phyloP scores from a whole-genome alignment of 2,888 invertebrate genomes.

The Marasmarcha lunaedactyla region DNA sequence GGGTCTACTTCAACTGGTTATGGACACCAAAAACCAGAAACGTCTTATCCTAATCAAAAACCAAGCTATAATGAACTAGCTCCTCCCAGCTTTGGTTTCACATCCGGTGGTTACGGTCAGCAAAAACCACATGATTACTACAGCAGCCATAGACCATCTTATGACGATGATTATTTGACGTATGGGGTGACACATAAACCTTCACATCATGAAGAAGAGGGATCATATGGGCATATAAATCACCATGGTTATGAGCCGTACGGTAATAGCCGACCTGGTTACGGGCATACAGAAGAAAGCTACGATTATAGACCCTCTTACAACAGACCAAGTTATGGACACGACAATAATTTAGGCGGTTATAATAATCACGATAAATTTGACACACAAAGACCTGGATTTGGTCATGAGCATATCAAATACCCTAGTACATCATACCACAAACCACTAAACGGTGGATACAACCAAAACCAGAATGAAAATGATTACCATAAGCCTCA shows the following conservation, averaged over 20 bases:
- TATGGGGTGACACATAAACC: constrained; percentile 7
- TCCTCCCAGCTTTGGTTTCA: background rate
- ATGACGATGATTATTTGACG: background rate
- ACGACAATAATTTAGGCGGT: background rate
- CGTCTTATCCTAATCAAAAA: background rate
- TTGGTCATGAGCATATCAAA: constrained; percentile 16
- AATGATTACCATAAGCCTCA: background rate
- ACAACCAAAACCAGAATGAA: constrained; percentile 3
- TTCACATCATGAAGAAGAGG: constrained; percentile 11
- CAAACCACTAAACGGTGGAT: constrained; percentile 7
- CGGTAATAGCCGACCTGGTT: constrained; percentile 8
- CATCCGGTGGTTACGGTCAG: too few relatives aligned
- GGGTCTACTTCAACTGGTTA: background rate
- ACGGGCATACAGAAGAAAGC: constrained; percentile 14
- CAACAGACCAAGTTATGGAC: constrained; percentile 11
- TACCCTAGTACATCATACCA: constrained; percentile 5
- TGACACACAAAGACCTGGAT: constrained; percentile 12
- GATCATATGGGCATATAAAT: constrained; percentile 9
- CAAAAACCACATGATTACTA: background rate
- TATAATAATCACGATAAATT: constrained; percentile 2
- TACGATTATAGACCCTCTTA: constrained; percentile 12
- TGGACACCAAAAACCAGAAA: constrained; percentile 13
- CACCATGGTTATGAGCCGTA: constrained; percentile 3
- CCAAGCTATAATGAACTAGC: background rate
- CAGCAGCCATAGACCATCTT: constrained; percentile 3